Evolutionary conservation across 2,888 invertebrate species (phyloP), one percentile per base, ranked within the genome.

Genomic region (Hypena proboscidalis): DNA sequence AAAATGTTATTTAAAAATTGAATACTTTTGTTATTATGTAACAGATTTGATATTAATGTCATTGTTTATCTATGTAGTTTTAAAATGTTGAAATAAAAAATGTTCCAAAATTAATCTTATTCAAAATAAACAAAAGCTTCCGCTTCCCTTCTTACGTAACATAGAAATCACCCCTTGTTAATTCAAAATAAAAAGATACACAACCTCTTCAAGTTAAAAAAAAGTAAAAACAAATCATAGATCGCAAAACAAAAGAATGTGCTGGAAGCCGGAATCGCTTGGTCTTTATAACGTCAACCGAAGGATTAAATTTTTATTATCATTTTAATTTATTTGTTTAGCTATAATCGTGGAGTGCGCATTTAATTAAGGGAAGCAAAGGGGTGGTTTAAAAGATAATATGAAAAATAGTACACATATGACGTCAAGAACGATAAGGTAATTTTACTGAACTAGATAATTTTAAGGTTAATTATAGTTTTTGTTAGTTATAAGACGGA

Each of bases 271-370:
- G 65, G 39, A 48, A 48, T 43, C 44, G 36, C 30, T 48, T 40
- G 45, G 57, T 69, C 58, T 64, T 65, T 54, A 46, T 25, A 45
- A 56, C 55, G 65, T 70, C 66, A 73, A 74, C 72, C 72, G 70
- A 71, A 67, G 67, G 70, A 70, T 81, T 75, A 80, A 79, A 69
- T 67, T 73, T 73, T 68, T 69, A 77, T 87, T 86, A 77, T 85
- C 58, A 87, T 84, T 84, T 15, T 77, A 85, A 87, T 87, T 71
- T 74, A 74, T 78, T 78, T 81, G 75, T 79, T 80, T 83, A 62
- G 58, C 58, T 57, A 65, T 66, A 71, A 70, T 67, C 58, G 51
- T 68, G 75, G 59, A 80, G 74, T 76, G 71, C 67, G 81, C 73
- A 78, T 83, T 71, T 79, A 79, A 85, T 86, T 81, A 80, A 51